Percentiles rank a stretch among this genome's conserved stretches.
Evolutionary conservation across 2,888 invertebrate genomes (phyloP).

Genomic region (Torymus tubicola): DNA sequence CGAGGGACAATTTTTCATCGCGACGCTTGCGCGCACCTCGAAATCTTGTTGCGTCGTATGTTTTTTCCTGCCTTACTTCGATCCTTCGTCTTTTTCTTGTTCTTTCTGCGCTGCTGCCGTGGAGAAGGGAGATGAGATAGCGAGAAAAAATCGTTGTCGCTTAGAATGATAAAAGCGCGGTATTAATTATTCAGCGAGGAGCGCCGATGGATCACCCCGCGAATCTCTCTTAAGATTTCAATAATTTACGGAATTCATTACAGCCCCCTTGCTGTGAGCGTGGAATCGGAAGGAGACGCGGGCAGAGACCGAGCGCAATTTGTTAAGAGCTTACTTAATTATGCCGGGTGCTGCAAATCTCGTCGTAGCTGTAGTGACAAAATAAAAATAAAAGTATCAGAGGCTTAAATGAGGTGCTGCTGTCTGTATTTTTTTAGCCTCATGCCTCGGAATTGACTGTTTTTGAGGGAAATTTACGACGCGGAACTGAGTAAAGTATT

Average conservation of each 20-base stretch:
- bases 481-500: too few relatives aligned
- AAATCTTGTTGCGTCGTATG: conserved; percentile 39
- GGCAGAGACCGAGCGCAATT: conserved; percentile 27
- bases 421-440: too few relatives aligned
- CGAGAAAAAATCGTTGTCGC: conserved; percentile 46
- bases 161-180: conserved; percentile 39
- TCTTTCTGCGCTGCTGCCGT: conserved; percentile 18
- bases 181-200: conserved; percentile 50
- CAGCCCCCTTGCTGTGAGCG: conserved; percentile 26
- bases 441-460: too few relatives aligned
- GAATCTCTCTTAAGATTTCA: conserved; percentile 53
- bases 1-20: conserved; percentile 41
- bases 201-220: conserved; percentile 40
- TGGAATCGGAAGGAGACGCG: conserved; percentile 9
- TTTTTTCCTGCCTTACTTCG: conserved; percentile 16
- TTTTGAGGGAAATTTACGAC: too few relatives aligned
- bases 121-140: conserved; percentile 31
- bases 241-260: conserved; percentile 58
- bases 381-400: conserved; percentile 2
- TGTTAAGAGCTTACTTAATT: conserved; percentile 54
- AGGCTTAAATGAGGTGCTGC: too few relatives aligned
- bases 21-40: conserved; percentile 39
- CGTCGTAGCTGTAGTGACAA: conserved; percentile 23
- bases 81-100: conserved; percentile 24
- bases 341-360: conserved; percentile 45